phyloP scores from a whole-genome alignment of 2,113 vertebrate species.

The Cochlearius cochlearius region DNA sequence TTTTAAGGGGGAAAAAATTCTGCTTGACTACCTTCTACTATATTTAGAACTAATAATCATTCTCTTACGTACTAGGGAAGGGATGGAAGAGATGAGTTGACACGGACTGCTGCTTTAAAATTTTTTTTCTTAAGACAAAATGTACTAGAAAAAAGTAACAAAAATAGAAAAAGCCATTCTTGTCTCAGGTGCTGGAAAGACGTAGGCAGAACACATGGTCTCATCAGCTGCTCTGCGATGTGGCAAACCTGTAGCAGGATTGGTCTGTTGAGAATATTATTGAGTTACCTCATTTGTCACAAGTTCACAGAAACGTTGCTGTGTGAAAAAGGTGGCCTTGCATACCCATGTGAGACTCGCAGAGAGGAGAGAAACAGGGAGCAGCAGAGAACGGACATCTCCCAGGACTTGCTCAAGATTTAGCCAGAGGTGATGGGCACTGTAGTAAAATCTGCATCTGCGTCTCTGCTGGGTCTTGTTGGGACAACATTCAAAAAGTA shows the following conservation, averaged over 20 bases:
- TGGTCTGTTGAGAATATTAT: background rate
- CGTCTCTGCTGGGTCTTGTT: background rate
- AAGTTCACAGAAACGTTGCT: background rate
- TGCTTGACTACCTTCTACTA: background rate
- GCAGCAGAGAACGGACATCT: background rate
- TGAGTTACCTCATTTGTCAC: background rate
- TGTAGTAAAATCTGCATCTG: background rate
- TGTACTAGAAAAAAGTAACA: constrained; percentile 45
- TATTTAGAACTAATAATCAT: background rate
- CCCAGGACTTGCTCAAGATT: background rate
- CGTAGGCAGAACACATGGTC: constrained; percentile 62
- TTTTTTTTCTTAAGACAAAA: constrained; percentile 14
- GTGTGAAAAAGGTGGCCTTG: background rate
- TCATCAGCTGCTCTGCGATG: constrained; percentile 54
- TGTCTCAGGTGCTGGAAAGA: constrained; percentile 59
- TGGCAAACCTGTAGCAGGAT: constrained; percentile 22
- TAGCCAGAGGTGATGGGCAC: background rate
- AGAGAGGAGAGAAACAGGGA: background rate
- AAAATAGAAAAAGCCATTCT: constrained; percentile 62
- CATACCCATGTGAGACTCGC: background rate
- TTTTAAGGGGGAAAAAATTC: background rate
- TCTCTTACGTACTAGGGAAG: background rate
- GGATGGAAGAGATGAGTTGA: background rate
- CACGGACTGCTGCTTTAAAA: background rate
- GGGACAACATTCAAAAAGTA: background rate